These are phyloP conservation scores for Siderastrea siderea DNA, from an alignment of 92 coral and sea anemone species.

Conservation along the genomic window DNA sequence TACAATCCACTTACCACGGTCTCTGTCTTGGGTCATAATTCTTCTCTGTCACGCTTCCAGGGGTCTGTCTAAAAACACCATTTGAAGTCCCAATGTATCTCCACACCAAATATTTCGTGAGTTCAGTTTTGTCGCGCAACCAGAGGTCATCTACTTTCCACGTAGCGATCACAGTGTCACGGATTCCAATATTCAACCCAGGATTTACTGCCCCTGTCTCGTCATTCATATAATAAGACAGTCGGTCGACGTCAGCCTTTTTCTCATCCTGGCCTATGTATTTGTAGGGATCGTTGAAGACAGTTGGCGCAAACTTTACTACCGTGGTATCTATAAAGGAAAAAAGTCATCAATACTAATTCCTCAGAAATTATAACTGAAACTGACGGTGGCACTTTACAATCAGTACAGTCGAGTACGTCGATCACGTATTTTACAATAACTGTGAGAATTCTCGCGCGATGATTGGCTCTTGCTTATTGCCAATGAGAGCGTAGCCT, in stretches of 20 bases:
- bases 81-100: constrained; percentile 65
- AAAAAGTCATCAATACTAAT: not conserved
- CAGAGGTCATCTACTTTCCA: constrained; percentile 70
- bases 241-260: constrained; percentile 20
- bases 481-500: no score
- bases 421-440: no score
- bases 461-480: no score
- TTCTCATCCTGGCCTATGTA: constrained; percentile 61
- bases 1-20: constrained; percentile 47
- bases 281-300: constrained; percentile 56
- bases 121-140: constrained; percentile 49
- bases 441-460: no score
- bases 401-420: no score
- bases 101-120: constrained; percentile 63
- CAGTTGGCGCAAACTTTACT: constrained; percentile 68
- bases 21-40: constrained; percentile 64
- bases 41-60: constrained; percentile 42
- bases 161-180: constrained; percentile 63
- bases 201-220: constrained; percentile 47
- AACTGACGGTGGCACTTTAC: no score
- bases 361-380: no score
- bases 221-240: constrained; percentile 54
- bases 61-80: constrained; percentile 51
- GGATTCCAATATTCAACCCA: constrained; percentile 54
- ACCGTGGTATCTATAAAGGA: constrained; percentile 36